These are phyloP conservation scores for Calephelis nemesis DNA, from an alignment of 1,140 invertebrate species.

Conservation along the genomic window DNA sequence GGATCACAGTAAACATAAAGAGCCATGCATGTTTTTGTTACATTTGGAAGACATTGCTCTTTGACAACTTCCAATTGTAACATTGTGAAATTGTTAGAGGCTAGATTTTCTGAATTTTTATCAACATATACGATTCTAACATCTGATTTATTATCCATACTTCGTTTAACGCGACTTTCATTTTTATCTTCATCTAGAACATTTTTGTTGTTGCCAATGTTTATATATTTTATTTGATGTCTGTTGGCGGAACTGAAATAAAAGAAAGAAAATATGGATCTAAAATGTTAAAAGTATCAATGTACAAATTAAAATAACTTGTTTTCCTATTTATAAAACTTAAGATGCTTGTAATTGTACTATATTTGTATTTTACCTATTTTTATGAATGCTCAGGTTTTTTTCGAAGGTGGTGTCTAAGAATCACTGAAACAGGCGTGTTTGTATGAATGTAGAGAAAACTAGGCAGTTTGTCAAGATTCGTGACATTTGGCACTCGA, in stretches of 20 bases:
- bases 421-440: too few relatives aligned
- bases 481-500: too few relatives aligned
- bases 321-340: too few relatives aligned
- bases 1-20: constrained; percentile 62
- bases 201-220: constrained; percentile 47
- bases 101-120: constrained; percentile 30
- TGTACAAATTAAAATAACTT: too few relatives aligned
- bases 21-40: constrained; percentile 67
- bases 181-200: constrained; percentile 35
- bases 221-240: constrained; percentile 62
- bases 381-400: too few relatives aligned
- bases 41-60: constrained; percentile 64
- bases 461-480: too few relatives aligned
- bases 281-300: neutral
- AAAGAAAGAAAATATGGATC: neutral
- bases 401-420: too few relatives aligned
- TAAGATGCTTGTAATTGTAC: too few relatives aligned
- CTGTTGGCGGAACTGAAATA: constrained; percentile 56
- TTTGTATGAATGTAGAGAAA: too few relatives aligned
- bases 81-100: constrained; percentile 43
- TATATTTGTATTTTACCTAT: too few relatives aligned
- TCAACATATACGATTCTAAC: constrained; percentile 53
- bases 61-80: constrained; percentile 55
- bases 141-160: constrained; percentile 31
- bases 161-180: constrained; percentile 48